phyloP scores from a whole-genome alignment of 1,140 invertebrate species.

The Pseudomyrmex flavicornis region DNA sequence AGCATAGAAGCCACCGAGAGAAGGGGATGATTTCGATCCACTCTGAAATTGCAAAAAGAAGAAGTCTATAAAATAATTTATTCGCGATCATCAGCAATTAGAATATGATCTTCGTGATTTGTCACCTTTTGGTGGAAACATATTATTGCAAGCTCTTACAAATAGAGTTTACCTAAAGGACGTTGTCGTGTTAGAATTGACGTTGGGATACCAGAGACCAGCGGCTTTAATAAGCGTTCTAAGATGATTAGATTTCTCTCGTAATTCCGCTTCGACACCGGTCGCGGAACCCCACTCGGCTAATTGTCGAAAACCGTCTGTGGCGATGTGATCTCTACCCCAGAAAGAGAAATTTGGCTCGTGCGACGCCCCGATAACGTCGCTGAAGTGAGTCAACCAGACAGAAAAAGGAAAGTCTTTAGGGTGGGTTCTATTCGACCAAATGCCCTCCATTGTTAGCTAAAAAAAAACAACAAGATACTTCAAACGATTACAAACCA shows the following conservation, averaged over 20 bases:
- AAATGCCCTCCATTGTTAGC: slow-evolving; percentile 97
- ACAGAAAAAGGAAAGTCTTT: slow-evolving; percentile 96
- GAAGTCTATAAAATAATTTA: neutral
- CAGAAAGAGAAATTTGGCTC: slow-evolving; percentile 96
- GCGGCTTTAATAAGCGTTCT: slow-evolving; percentile 97
- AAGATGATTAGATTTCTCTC: slow-evolving; percentile 91
- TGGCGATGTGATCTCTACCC: slow-evolving; percentile 95
- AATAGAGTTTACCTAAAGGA: slow-evolving; percentile 87
- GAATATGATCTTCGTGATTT: neutral
- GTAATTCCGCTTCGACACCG: slow-evolving; percentile 96
- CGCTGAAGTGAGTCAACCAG: slow-evolving; percentile 98
- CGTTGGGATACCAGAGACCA: slow-evolving; percentile 96
- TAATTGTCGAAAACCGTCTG: slow-evolving; percentile 96
- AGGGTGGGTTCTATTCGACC: slow-evolving; percentile 98
- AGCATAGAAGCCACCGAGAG: slow-evolving; percentile 98
- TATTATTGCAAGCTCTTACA: too few species aligned
- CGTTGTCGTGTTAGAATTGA: slow-evolving; percentile 94
- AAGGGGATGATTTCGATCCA: slow-evolving; percentile 95
- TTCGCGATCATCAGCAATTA: neutral
- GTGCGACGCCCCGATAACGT: slow-evolving; percentile 98
- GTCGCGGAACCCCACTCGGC: slow-evolving; percentile 97
- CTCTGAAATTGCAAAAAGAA: slow-evolving; percentile 81
- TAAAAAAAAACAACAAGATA: slow-evolving; percentile 79
- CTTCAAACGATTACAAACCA: neutral
- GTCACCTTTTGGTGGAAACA: neutral